Base-by-base conservation (phyloP, 2,888 invertebrate genomes). In the Pilophorus perplexus region DNA sequence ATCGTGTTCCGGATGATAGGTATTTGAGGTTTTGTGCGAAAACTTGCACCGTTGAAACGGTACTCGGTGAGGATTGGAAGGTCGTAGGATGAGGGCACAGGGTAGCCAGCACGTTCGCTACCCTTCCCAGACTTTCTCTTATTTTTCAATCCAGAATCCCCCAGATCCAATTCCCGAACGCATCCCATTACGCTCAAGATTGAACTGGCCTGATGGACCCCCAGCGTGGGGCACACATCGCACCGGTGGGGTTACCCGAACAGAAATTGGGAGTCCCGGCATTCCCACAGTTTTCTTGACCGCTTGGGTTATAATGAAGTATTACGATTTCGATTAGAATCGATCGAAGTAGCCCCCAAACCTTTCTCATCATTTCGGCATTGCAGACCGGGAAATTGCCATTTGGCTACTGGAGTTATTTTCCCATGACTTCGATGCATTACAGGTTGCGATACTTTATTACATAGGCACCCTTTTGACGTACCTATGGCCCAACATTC, bases 81-180 rank as follows among this genome's bases (percentile, higher is more conserved):
- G 60, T 62, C 46, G 46, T 44, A 20, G n/a, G 46, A 46, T 28
- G 46, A 18, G 28, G 38, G 33, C 38, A 62, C 60, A 18, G 44
- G 44, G 46, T 62, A 18, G n/a, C 60, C 27, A 42, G 60, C 60
- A 62, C 60, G 60, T 62, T n/a, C 60, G 28, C 46, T 18, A 18
- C 33, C 60, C 64, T 28, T 50, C 64, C 48, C 40, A 59, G 37
- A 38, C 50, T 62, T 68, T 68, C 67, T 64, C 64, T 65, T 69
- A 67, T 67, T 69, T 69, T 69, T 59, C 67, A 62, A 67, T 67
- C 60, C 67, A 44, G 57, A 54, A 54, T 33, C 52, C 54, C n/a
- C n/a, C n/a, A n/a, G 69, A 69, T 69, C 69, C 69, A 67, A 69
- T 69, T 69, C 67, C 67, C 50, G 69, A 69, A 65, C 65, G 64